phyloP scores from a whole-genome alignment of 2,888 invertebrate genomes.

The Patella caerulea region DNA sequence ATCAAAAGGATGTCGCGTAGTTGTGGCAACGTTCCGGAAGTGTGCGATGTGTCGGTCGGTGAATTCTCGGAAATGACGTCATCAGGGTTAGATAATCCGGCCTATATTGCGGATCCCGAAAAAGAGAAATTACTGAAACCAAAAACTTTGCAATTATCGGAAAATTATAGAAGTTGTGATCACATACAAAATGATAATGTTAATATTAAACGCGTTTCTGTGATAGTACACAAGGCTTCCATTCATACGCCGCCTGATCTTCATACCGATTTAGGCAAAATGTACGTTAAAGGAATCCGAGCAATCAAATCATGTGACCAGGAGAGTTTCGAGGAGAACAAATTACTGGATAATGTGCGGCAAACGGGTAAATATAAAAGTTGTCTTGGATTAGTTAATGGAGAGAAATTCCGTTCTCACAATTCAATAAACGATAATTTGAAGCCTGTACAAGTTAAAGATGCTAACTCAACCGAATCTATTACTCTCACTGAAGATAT shows the following conservation, averaged over 20 bases:
- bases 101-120: constrained; percentile 33
- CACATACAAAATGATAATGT: background rate
- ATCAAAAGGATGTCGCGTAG: constrained; percentile 27
- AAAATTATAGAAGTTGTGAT: background rate
- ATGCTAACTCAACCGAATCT: background rate
- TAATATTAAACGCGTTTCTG: constrained; percentile 17
- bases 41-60: constrained; percentile 9
- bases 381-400: background rate
- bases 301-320: constrained; percentile 1
- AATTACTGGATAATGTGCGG: background rate
- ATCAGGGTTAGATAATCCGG: constrained; percentile 49
- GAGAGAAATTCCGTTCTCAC: background rate
- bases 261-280: background rate
- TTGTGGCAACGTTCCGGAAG: constrained; percentile 27
- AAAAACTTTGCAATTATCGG: constrained; percentile 8
- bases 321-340: background rate
- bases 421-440: background rate
- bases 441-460: background rate
- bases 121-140: constrained; percentile 16
- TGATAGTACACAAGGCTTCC: constrained; percentile 25
- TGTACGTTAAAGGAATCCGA: background rate
- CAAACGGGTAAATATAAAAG: constrained; percentile 1
- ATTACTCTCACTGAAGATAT: background rate
- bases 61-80: constrained; percentile 17
- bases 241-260: constrained; percentile 18